Percentiles rank a stretch among this genome's conserved stretches.
Conservation (phyloP, 2,797 vertebrate genomes). For the Eulemur albifrons region DNA sequence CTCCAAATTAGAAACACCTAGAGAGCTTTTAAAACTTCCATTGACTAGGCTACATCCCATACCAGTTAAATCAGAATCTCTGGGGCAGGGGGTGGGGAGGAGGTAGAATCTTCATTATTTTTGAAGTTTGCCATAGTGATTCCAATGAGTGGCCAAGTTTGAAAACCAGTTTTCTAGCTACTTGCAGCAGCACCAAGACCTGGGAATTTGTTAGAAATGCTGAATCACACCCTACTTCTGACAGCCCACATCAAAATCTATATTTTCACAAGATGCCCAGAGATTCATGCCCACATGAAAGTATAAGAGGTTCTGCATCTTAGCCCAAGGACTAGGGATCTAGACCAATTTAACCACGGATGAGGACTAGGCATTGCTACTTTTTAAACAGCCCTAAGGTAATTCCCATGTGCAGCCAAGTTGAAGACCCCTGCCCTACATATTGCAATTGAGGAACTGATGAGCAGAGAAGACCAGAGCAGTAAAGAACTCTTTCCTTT, state of each 20-base stretch:
- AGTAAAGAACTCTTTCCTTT: background rate
- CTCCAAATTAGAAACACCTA: background rate
- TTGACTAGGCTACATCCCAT: background rate
- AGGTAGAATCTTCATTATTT: background rate
- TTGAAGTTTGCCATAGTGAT: background rate
- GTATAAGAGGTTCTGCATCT: background rate
- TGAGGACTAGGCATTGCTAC: background rate
- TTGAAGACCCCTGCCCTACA: background rate
- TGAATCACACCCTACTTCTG: background rate
- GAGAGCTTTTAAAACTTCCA: background rate
- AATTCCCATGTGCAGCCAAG: background rate
- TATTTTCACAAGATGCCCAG: background rate
- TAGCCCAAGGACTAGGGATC: background rate
- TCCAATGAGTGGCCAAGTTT: background rate
- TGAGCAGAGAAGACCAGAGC: background rate
- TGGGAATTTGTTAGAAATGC: background rate
- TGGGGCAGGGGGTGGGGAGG: background rate
- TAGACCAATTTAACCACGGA: background rate
- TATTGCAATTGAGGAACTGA: background rate
- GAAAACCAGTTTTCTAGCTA: background rate
- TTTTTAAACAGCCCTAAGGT: background rate
- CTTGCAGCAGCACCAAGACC: background rate
- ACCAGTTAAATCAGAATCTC: background rate
- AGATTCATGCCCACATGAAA: background rate
- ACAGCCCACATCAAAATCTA: background rate